phyloP scores from a whole-genome alignment of 2,797 vertebrate genomes.

The Parauchenoglanis ngamensis region DNA sequence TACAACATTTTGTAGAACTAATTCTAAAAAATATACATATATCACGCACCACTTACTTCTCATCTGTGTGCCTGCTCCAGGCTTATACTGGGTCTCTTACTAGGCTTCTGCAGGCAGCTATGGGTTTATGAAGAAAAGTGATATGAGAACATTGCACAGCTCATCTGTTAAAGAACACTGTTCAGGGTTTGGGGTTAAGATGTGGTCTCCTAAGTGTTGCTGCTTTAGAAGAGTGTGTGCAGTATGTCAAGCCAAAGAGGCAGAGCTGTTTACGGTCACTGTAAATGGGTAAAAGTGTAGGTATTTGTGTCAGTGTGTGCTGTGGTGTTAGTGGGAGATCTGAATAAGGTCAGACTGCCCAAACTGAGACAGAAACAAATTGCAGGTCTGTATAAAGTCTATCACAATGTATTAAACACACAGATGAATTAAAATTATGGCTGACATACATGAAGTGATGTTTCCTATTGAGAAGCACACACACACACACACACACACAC shows the following conservation, averaged over 20 bases:
- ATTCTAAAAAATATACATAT: not conserved
- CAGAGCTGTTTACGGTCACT: slow-evolving; percentile 37
- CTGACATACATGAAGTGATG: slow-evolving; percentile 27
- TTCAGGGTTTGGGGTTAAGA: slow-evolving; percentile 47
- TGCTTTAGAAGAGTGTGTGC: slow-evolving; percentile 43
- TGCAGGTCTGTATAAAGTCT: slow-evolving; percentile 44
- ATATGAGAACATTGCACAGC: slow-evolving; percentile 29
- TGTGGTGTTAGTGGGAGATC: slow-evolving; percentile 15
- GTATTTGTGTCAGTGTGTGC: not conserved
- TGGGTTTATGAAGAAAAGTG: slow-evolving; percentile 15
- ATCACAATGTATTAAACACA: slow-evolving; percentile 38
- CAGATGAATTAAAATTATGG: slow-evolving; percentile 25
- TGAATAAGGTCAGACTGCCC: slow-evolving; percentile 33
- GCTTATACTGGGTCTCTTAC: slow-evolving; percentile 18
- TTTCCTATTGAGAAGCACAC: slow-evolving; percentile 20
- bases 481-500: slow-evolving; percentile 15
- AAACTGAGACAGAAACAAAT: slow-evolving; percentile 48
- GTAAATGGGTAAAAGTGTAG: not conserved
- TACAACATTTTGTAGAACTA: not conserved
- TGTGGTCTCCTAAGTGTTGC: slow-evolving; percentile 48
- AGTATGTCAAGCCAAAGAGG: slow-evolving; percentile 33
- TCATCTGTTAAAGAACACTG: slow-evolving; percentile 39
- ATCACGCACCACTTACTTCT: not conserved
- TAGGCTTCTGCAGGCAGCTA: slow-evolving; percentile 11
- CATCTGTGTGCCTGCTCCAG: not conserved